Evolutionary conservation across 2,797 vertebrate species (phyloP).

Genomic region (Moxostoma hubbsi): DNA sequence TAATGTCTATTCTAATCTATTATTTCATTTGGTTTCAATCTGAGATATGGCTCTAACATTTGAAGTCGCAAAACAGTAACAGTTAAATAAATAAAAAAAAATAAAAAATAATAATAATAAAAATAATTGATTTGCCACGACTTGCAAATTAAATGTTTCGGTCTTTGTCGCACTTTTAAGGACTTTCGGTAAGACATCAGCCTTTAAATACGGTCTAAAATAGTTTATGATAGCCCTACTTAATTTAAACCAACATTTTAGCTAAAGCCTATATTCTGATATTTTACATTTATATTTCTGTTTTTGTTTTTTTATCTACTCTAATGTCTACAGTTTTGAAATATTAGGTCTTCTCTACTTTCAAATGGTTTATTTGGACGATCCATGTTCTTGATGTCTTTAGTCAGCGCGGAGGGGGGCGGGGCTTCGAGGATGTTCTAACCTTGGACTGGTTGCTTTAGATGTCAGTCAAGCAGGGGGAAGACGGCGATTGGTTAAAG

Average conservation of each 20-base stretch:
- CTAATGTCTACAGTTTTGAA: constrained; percentile 45
- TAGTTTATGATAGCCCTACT: too few species aligned
- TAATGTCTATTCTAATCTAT: not conserved
- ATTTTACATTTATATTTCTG: too few species aligned
- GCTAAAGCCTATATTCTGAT: not conserved
- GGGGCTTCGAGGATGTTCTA: constrained; percentile 45
- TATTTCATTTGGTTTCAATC: too few species aligned
- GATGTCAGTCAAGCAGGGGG: constrained; percentile 78
- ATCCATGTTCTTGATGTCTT: constrained; percentile 60
- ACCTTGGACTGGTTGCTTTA: constrained; percentile 73
- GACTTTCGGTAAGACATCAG: not conserved
- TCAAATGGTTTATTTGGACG: constrained; percentile 57
- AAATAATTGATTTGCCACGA: not conserved
- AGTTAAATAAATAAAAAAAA: not conserved
- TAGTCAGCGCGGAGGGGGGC: constrained; percentile 48
- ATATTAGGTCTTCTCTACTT: constrained; percentile 1
- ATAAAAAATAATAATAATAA: not conserved
- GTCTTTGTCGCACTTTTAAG: not conserved
- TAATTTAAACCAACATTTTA: not conserved
- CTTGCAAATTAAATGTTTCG: not conserved
- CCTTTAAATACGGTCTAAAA: not conserved
- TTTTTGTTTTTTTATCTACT: constrained; percentile 28
- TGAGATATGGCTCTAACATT: too few species aligned
- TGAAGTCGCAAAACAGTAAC: not conserved
- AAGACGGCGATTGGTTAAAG: constrained; percentile 80